These are phyloP conservation scores for Nysson spinosus DNA, from an alignment of 2,888 invertebrate species.

Conservation along the genomic window DNA sequence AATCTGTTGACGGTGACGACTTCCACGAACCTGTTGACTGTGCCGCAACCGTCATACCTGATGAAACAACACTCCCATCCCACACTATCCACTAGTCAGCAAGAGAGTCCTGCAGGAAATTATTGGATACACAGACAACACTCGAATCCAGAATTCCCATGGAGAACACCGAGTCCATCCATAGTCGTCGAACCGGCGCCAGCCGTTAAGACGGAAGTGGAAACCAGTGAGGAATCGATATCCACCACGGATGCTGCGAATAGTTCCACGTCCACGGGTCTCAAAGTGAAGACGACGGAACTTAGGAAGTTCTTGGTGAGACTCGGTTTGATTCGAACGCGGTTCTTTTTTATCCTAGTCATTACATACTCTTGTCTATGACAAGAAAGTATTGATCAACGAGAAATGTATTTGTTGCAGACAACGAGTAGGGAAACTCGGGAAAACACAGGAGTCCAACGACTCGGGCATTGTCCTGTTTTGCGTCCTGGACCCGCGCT, in stretches of 20 bases:
- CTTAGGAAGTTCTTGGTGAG: too few relatives aligned
- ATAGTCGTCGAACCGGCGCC: conserved; percentile 74
- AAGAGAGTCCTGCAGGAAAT: conserved; percentile 65
- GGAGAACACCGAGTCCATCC: conserved; percentile 59
- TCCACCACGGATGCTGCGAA: conserved; percentile 45
- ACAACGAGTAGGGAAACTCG: conserved; percentile 48
- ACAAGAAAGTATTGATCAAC: too few relatives aligned
- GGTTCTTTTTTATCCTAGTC: too few relatives aligned
- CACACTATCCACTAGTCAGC: conserved; percentile 81
- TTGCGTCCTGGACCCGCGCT: conserved; percentile 90
- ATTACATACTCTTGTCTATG: too few relatives aligned
- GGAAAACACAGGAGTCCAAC: conserved; percentile 69
- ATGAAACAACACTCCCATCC: conserved; percentile 85
- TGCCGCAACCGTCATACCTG: conserved; percentile 80
- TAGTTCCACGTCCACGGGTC: conserved; percentile 60
- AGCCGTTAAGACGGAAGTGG: conserved; percentile 68
- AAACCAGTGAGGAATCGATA: conserved; percentile 54
- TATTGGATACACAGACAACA: conserved; percentile 78
- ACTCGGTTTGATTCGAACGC: too few relatives aligned
- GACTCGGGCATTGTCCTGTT: conserved; percentile 91
- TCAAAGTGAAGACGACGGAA: conserved; percentile 80
- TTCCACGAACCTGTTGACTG: conserved; percentile 80
- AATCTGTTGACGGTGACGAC: conserved; percentile 79
- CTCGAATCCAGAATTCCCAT: conserved; percentile 77
- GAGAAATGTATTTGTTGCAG: conserved; percentile 32